These are phyloP conservation scores for Neoseiulus cucumeris DNA, from an alignment of 1,140 invertebrate species.

Conservation along the genomic window DNA sequence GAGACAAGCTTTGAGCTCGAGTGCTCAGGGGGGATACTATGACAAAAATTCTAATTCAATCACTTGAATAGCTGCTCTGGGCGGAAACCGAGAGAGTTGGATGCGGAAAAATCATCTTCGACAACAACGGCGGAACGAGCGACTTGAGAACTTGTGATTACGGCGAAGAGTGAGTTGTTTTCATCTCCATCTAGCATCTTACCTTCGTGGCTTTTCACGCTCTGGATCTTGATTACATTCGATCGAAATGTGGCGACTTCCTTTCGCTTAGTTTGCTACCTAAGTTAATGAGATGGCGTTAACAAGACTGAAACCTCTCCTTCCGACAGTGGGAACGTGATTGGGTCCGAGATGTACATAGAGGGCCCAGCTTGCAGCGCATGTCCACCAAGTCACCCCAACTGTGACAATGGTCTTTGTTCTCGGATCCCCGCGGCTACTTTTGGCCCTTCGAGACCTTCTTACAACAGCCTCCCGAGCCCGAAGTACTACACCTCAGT, in stretches of 20 bases:
- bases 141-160: not conserved
- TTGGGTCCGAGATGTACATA: not conserved
- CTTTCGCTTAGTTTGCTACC: too few species aligned
- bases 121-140: not conserved
- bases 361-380: not conserved
- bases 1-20: too few species aligned
- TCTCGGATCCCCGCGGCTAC: not conserved
- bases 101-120: conserved; percentile 4
- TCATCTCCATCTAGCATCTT: too few species aligned
- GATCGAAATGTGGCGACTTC: too few species aligned
- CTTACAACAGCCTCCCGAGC: not conserved
- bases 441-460: not conserved
- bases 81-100: conserved; percentile 6
- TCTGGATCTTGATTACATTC: too few species aligned
- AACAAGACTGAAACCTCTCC: too few species aligned
- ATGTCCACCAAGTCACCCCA: not conserved
- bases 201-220: too few species aligned
- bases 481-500: not conserved
- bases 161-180: not conserved
- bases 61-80: not conserved
- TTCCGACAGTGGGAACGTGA: not conserved
- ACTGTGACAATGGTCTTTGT: not conserved
- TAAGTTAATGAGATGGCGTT: too few species aligned
- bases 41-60: too few species aligned
- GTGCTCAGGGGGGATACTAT: too few species aligned